These are phyloP conservation scores for Drosophila fuyamai DNA, from an alignment of 1,140 invertebrate genomes.

Conservation along the genomic window DNA sequence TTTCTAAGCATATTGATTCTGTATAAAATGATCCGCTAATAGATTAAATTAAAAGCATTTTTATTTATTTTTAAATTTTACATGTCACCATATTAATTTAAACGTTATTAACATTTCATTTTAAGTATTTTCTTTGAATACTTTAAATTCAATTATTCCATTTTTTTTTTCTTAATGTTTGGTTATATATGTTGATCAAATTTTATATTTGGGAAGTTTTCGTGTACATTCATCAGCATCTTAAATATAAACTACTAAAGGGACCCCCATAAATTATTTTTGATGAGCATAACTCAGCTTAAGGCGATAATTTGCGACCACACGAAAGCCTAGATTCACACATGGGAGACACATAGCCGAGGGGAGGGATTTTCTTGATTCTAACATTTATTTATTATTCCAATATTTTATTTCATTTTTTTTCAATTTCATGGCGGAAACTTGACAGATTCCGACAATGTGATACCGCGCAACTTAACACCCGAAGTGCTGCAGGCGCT, in stretches of 20 bases:
- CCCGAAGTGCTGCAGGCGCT: slow-evolving; percentile 95
- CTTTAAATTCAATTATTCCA: too few relatives aligned
- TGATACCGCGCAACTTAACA: slow-evolving; percentile 91
- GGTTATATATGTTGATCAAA: too few relatives aligned
- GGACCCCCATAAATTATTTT: slow-evolving; percentile 3
- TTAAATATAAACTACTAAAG: background rate
- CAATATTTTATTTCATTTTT: slow-evolving; percentile 83
- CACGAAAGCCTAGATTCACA: slow-evolving; percentile 35
- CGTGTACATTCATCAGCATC: too few relatives aligned
- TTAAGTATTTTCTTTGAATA: too few relatives aligned
- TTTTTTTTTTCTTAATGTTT: too few relatives aligned
- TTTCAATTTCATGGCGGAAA: slow-evolving; percentile 75
- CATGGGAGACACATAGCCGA: slow-evolving; percentile 15
- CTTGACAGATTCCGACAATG: slow-evolving; percentile 90
- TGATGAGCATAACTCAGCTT: slow-evolving; percentile 16
- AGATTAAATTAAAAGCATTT: background rate
- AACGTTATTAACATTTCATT: too few relatives aligned
- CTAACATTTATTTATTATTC: slow-evolving; percentile 75
- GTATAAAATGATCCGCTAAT: slow-evolving; percentile 1
- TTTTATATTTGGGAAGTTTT: too few relatives aligned
- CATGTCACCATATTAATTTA: too few relatives aligned
- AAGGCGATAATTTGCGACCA: slow-evolving; percentile 36
- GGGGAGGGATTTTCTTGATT: slow-evolving; percentile 35
- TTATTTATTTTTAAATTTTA: too few relatives aligned
- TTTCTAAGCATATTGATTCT: slow-evolving; percentile 36